Evolutionary conservation across 1,140 invertebrate genomes (phyloP).

Genomic region (Galendromus occidentalis): DNA sequence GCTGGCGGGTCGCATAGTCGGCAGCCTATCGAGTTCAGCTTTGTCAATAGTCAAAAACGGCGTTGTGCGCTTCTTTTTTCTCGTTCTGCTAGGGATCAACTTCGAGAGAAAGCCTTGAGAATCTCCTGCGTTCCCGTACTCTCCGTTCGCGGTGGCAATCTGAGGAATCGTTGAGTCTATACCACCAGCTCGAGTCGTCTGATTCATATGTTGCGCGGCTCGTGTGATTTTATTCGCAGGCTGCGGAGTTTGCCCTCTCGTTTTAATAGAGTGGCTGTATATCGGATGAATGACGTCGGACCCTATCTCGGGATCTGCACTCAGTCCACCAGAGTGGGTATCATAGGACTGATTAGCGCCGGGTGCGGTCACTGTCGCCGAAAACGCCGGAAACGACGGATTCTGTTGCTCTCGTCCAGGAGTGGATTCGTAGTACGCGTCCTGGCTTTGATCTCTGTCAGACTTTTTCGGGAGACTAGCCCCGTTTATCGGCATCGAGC

Average conservation of each 20-base stretch:
- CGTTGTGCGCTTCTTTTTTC: neutral
- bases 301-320: no score
- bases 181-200: neutral
- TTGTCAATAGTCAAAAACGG: neutral
- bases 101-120: neutral
- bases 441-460: no score
- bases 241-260: neutral
- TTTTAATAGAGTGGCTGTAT: neutral
- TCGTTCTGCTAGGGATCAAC: neutral
- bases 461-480: no score
- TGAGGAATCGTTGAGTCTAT: neutral
- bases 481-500: no score
- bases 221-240: neutral
- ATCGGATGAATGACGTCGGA: neutral
- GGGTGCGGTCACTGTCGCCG: no score
- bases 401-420: no score
- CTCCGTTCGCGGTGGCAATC: neutral
- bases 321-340: no score
- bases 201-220: neutral
- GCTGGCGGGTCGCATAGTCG: neutral
- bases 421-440: no score
- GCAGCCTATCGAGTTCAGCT: neutral
- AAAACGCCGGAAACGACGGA: no score
- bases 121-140: neutral
- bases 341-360: no score